phyloP scores from a whole-genome alignment of 2,113 vertebrate genomes.

The Nycticryphes semicollaris region DNA sequence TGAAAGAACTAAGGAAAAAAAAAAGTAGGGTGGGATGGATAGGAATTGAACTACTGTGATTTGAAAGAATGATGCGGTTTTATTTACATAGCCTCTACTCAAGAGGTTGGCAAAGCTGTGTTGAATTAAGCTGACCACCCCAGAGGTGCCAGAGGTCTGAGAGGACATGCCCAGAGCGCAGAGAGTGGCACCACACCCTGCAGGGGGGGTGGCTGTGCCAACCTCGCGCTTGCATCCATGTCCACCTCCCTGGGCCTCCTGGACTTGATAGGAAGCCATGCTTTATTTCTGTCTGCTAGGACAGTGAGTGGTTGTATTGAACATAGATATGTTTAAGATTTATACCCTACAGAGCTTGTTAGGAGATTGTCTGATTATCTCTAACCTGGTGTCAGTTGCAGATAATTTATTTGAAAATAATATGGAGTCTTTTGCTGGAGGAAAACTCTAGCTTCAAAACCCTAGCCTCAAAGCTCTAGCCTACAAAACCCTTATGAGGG shows the following conservation, averaged over 20 bases:
- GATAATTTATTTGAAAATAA: neutral
- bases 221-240: accelerated
- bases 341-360: neutral
- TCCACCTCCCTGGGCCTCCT: neutral
- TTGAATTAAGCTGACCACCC: accelerated
- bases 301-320: neutral
- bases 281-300: neutral
- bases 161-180: neutral
- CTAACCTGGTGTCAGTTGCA: neutral
- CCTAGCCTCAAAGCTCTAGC: too few relatives aligned
- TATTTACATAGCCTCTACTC: neutral
- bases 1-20: neutral
- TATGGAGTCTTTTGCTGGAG: neutral
- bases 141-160: neutral
- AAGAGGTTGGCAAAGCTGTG: accelerated
- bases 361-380: neutral
- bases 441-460: neutral
- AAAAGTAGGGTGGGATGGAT: neutral
- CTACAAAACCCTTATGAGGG: too few relatives aligned
- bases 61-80: neutral
- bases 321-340: neutral
- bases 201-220: neutral
- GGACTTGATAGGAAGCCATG: neutral
- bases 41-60: neutral
- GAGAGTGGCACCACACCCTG: accelerated